Percentiles rank a stretch among this genome's conserved stretches.
Conservation (phyloP, 2,888 invertebrate species). For the Polydesmus complanatus region DNA sequence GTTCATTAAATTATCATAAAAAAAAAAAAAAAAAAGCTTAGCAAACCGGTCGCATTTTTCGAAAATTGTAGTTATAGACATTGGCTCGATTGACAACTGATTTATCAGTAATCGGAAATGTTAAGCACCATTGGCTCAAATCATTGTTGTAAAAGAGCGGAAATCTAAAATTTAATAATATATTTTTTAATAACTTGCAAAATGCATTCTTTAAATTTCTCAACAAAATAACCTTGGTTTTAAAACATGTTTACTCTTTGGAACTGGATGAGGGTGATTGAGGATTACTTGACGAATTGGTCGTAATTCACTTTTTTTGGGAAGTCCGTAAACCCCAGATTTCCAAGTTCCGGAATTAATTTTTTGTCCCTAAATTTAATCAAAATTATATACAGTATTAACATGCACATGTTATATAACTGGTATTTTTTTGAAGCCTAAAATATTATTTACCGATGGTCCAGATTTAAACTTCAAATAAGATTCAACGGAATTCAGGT, state of each 20-base stretch:
- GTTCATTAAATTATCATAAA: not conserved
- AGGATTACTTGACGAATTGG: slow-evolving; percentile 52
- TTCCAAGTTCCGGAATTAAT: slow-evolving; percentile 81
- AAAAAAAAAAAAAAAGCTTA: not conserved
- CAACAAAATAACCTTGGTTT: slow-evolving; percentile 1
- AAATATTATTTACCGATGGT: slow-evolving; percentile 24
- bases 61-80: slow-evolving; percentile 50
- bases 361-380: slow-evolving; percentile 35
- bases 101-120: slow-evolving; percentile 71
- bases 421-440: no score
- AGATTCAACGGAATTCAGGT: slow-evolving; percentile 31
- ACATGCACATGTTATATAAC: not conserved
- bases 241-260: slow-evolving; percentile 27
- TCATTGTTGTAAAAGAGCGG: slow-evolving; percentile 28
- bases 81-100: slow-evolving; percentile 72
- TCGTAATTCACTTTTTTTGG: slow-evolving; percentile 47
- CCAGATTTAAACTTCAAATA: slow-evolving; percentile 27
- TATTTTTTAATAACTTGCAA: not conserved
- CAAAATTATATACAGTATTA: not conserved
- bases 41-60: slow-evolving; percentile 50
- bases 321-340: slow-evolving; percentile 64
- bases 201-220: not conserved
- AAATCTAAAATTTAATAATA: not conserved
- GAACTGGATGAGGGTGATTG: slow-evolving; percentile 41
- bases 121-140: slow-evolving; percentile 47